Evolutionary conservation across 2,888 invertebrate species (phyloP).

Genomic region (Leptinotarsa juncta): DNA sequence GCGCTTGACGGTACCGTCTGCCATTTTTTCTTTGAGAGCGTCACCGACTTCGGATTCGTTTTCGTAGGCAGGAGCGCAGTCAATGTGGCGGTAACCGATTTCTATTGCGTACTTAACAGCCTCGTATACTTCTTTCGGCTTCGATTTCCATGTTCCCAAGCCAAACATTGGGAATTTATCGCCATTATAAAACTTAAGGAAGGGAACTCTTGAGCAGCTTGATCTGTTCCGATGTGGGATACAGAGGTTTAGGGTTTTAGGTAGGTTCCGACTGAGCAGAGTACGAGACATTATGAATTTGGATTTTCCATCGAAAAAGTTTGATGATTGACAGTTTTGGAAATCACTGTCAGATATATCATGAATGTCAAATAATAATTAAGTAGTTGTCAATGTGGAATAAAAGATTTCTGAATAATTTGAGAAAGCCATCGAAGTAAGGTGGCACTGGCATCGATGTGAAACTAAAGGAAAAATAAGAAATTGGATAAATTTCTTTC

Average conservation of each 20-base stretch:
- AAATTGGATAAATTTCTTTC: too few relatives aligned
- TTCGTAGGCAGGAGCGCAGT: conserved; percentile 77
- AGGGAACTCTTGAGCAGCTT: conserved; percentile 55
- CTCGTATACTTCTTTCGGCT: conserved; percentile 70
- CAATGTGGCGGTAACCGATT: conserved; percentile 80
- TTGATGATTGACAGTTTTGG: not conserved
- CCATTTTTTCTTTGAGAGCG: conserved; percentile 58
- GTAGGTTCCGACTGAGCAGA: not conserved
- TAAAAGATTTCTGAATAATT: too few relatives aligned
- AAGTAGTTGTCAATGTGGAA: too few relatives aligned
- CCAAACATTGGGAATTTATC: conserved; percentile 66
- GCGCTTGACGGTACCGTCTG: conserved; percentile 68
- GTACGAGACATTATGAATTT: conserved; percentile 3
- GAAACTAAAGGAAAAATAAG: too few relatives aligned
- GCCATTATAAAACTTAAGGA: conserved; percentile 64
- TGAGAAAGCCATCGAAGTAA: too few relatives aligned
- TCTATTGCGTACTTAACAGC: conserved; percentile 79
- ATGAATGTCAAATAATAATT: not conserved
- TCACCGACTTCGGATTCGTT: conserved; percentile 77
- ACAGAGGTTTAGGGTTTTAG: not conserved
- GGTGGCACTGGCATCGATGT: too few relatives aligned
- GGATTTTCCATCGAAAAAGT: not conserved
- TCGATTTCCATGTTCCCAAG: conserved; percentile 58
- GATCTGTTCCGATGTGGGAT: not conserved
- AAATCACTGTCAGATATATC: not conserved